phyloP scores from a whole-genome alignment of 2,113 vertebrate species.

The Periophthalmodon schlosseri region DNA sequence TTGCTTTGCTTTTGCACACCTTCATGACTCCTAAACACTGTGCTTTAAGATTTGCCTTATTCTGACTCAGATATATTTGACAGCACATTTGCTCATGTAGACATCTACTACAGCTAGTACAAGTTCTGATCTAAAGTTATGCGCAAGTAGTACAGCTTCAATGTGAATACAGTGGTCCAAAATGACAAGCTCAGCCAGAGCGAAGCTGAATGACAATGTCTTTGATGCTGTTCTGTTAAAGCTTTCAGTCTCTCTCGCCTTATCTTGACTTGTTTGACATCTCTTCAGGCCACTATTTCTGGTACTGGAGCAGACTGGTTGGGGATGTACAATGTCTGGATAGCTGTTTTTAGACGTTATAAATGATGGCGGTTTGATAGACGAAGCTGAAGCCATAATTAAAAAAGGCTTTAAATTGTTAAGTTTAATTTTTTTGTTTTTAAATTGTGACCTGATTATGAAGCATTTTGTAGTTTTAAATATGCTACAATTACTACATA shows the following conservation, averaged over 20 bases:
- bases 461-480: background rate
- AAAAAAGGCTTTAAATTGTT: background rate
- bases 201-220: background rate
- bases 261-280: background rate
- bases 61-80: background rate
- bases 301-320: background rate
- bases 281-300: background rate
- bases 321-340: background rate
- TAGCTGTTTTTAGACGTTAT: background rate
- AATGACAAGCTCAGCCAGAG: background rate
- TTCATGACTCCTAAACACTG: slow-evolving; percentile 18
- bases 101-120: too few species aligned
- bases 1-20: slow-evolving; percentile 34
- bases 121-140: too few species aligned
- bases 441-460: background rate
- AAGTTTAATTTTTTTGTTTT: background rate
- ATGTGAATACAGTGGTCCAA: background rate
- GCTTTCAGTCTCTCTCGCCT: background rate
- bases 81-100: background rate
- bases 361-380: background rate
- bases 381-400: background rate
- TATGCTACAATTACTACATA: too few species aligned
- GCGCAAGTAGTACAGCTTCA: background rate
- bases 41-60: background rate
- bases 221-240: background rate